A percentile compares a stretch with the other conserved stretches of the same genome.
Evolutionary conservation across 2,888 invertebrate genomes (phyloP).

Genomic region (Sicus ferrugineus): DNA sequence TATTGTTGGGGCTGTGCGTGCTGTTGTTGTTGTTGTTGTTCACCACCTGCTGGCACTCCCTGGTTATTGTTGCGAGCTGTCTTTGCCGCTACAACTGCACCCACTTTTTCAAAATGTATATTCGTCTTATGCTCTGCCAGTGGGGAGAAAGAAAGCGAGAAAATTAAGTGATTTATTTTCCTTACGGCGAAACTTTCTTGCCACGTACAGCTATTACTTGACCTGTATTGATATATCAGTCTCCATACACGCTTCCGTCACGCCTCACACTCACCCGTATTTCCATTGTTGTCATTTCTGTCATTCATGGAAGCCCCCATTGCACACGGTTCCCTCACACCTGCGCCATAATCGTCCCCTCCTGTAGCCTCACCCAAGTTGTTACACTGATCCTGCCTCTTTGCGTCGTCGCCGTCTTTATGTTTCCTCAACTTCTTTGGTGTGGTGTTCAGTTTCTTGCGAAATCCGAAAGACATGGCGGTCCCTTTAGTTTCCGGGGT

Average conservation of each 20-base stretch:
- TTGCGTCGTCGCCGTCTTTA: slow-evolving; percentile 47
- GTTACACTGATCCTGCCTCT: slow-evolving; percentile 47
- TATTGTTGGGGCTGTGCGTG: slow-evolving; percentile 43
- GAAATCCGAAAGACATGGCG: slow-evolving; percentile 86
- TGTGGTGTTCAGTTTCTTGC: slow-evolving; percentile 70
- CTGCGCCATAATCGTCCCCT: not conserved
- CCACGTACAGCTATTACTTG: not conserved
- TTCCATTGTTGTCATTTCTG: slow-evolving; percentile 61
- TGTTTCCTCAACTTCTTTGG: slow-evolving; percentile 62
- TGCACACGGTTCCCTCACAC: slow-evolving; percentile 39
- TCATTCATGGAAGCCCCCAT: slow-evolving; percentile 31
- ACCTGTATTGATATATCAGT: not conserved
- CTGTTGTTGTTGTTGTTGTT: slow-evolving; percentile 44
- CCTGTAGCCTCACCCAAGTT: slow-evolving; percentile 41
- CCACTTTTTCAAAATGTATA: slow-evolving; percentile 61
- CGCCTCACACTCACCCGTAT: slow-evolving; percentile 55
- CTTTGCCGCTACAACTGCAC: slow-evolving; percentile 49
- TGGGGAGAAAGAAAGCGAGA: slow-evolving; percentile 16
- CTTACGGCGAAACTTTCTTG: too few species aligned
- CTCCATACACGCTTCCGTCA: not conserved
- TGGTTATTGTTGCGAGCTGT: slow-evolving; percentile 41
- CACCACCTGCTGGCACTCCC: slow-evolving; percentile 38
- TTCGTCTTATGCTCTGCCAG: slow-evolving; percentile 38
- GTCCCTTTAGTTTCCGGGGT: slow-evolving; percentile 69
- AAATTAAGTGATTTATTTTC: too few species aligned